Evolutionary conservation across 92 coral and sea anemone species (phyloP).

Genomic region (Epizoanthus stellaris): DNA sequence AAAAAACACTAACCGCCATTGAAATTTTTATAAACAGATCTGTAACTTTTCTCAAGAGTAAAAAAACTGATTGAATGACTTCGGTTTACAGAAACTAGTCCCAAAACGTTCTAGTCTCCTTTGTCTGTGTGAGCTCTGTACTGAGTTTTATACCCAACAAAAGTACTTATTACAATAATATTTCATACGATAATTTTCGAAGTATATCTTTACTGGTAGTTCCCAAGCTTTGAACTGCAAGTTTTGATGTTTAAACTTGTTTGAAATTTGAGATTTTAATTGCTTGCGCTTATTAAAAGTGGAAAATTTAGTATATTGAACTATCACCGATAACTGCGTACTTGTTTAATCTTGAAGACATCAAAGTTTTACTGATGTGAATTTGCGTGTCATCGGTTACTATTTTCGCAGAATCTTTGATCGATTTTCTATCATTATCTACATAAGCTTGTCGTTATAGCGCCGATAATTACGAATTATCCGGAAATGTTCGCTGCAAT

Average conservation of each 20-base stretch:
- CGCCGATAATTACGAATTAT: slow-evolving; percentile 21
- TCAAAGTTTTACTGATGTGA: slow-evolving; percentile 21
- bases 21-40: no score
- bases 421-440: slow-evolving; percentile 14
- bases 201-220: no score
- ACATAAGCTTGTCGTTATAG: slow-evolving; percentile 19
- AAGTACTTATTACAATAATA: no score
- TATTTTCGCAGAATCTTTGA: slow-evolving; percentile 3
- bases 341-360: slow-evolving; percentile 19
- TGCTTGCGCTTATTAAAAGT: slow-evolving; percentile 24
- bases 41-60: no score
- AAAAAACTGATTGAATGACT: no score
- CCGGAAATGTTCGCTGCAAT: slow-evolving; percentile 5
- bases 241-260: not conserved
- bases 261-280: slow-evolving; percentile 21
- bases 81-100: no score
- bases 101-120: no score
- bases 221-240: not conserved
- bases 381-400: slow-evolving; percentile 13
- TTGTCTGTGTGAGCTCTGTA: no score
- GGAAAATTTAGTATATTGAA: slow-evolving; percentile 19
- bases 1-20: no score
- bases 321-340: slow-evolving; percentile 3
- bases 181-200: no score
- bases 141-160: no score